Evolutionary conservation across 1,140 invertebrate genomes (phyloP).

Genomic region (Papilio xuthus): DNA sequence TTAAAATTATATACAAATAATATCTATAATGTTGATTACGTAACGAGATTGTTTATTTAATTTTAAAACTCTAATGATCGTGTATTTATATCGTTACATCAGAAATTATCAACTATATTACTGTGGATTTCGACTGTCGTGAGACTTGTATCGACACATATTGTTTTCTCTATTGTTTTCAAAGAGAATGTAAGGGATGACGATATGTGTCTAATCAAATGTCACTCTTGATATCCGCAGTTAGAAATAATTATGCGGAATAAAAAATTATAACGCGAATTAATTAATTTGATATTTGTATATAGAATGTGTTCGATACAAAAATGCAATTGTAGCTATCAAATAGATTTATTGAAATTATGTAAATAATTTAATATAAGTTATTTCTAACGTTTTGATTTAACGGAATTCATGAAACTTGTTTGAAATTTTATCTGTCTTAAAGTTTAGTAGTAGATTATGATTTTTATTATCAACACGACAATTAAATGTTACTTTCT

Average conservation of each 20-base stretch:
- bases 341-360: conserved; percentile 57
- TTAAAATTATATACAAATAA: conserved; percentile 8
- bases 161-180: too few relatives aligned
- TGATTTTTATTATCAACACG: not conserved
- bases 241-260: not conserved
- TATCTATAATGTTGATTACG: conserved; percentile 11
- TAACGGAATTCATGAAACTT: not conserved
- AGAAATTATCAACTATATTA: not conserved
- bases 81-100: not conserved
- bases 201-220: too few relatives aligned
- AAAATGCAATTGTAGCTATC: conserved; percentile 66
- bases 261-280: conserved; percentile 14
- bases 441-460: not conserved
- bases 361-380: conserved; percentile 74
- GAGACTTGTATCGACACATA: too few relatives aligned
- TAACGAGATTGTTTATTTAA: conserved; percentile 31
- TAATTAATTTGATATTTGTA: conserved; percentile 61
- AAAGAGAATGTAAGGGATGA: too few relatives aligned
- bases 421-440: not conserved
- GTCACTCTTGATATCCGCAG: too few relatives aligned
- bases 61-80: conserved; percentile 19
- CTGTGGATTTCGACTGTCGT: too few relatives aligned
- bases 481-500: not conserved
- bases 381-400: conserved; percentile 48
- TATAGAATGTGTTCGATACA: conserved; percentile 70